Conservation (phyloP, 2,797 vertebrate genomes). For the Acanthurus lineatus region DNA sequence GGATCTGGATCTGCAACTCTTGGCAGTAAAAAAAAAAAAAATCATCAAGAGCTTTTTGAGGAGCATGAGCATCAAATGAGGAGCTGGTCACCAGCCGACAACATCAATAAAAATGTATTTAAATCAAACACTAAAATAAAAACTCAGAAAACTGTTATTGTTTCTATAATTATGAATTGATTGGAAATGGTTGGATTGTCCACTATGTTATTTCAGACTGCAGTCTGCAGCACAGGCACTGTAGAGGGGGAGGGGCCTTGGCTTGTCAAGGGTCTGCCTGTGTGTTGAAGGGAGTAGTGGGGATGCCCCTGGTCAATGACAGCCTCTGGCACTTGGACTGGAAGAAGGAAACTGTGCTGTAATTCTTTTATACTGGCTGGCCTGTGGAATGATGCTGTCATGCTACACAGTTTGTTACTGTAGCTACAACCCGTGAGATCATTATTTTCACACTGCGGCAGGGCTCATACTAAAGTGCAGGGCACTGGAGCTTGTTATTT, state of each 20-base stretch:
- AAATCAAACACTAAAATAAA: not conserved
- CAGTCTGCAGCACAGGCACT: not conserved
- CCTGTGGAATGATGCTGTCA: conserved; percentile 57
- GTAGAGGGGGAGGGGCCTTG: not conserved
- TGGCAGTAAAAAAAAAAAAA: not conserved
- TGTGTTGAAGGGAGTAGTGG: conserved; percentile 4
- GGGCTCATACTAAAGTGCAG: conserved; percentile 51
- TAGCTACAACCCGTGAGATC: conserved; percentile 62
- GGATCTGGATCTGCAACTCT: no score
- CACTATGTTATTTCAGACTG: not conserved
- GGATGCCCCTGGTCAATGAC: conserved; percentile 36
- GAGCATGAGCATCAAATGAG: not conserved
- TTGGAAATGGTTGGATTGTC: not conserved
- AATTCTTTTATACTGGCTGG: conserved; percentile 50
- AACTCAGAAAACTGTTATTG: not conserved
- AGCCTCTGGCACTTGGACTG: conserved; percentile 29
- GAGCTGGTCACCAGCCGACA: not conserved
- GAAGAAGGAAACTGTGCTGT: conserved; percentile 34
- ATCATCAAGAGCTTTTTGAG: not conserved
- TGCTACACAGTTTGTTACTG: conserved; percentile 63
- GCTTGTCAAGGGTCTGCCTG: conserved; percentile 10
- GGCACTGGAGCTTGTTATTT: conserved; percentile 76
- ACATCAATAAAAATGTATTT: not conserved
- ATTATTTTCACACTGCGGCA: conserved; percentile 66
- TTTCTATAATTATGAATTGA: not conserved